Evolutionary conservation across 2,113 vertebrate genomes (phyloP), one percentile per base, ranked within the genome.

Genomic region (Phaetusa simplex): DNA sequence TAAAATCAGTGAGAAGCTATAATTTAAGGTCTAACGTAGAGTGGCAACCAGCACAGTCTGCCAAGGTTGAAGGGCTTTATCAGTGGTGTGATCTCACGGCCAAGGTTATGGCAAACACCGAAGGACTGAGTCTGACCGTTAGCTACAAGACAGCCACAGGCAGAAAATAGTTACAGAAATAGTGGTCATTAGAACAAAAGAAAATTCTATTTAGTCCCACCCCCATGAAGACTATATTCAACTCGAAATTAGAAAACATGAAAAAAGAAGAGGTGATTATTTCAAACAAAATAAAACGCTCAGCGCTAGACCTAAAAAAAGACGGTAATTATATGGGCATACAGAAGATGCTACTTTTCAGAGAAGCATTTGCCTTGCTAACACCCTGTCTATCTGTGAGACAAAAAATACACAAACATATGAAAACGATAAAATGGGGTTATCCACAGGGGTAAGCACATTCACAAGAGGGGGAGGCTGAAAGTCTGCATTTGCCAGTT

Each of bases 361-460:
- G 86, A 90, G 78, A 94, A 95, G 58, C 50, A 43, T 91, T 96
- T 92, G 70, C 95, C 95, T 95, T 7, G 70, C 96, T 97, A 95
- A 95, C 95, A 97, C 94, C 78, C 94, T 96, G 93, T 93, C 97
- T 96, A 79, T 96, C 96, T 95, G 95, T 70, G 94, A 97, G 93
- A 90, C 78, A 94, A 88, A 95, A 94, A 97, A 87, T 88, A 95
- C 83, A 95, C 73, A 94, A 95, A 96, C 94, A 97, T 94, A 91
- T 50, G 94, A 95, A 84, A 82, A 95, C 2, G 93, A 82, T 66
- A 77, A 95, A 92, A 87, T 19, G 81, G 78, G 94, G 95, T 97
- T 95, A 97, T 91, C 56, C 89, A 65, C 91, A 43, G 89, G 91
- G 91, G 88, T 95, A 95, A 95, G 71, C 93, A 38, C 70, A 93